phyloP scores from a whole-genome alignment of 2,113 vertebrate genomes.

The Brienomyrus brachyistius region DNA sequence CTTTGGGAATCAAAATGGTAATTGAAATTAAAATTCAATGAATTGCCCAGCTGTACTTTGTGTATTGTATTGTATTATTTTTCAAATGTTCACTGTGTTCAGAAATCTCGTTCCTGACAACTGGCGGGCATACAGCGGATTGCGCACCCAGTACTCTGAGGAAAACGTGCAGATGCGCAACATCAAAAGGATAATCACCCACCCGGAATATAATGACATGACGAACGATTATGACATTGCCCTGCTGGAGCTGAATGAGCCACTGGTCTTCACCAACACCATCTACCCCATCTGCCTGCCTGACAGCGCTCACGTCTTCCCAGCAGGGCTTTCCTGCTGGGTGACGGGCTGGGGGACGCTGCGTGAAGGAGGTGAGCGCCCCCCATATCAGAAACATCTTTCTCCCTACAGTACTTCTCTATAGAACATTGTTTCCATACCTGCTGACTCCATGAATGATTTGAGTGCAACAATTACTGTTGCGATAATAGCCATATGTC shows the following conservation, averaged over 20 bases:
- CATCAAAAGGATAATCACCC: constrained; percentile 54
- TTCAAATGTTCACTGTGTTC: constrained; percentile 9
- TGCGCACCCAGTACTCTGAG: constrained; percentile 65
- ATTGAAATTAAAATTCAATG: neutral
- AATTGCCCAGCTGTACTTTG: neutral
- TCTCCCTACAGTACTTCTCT: neutral
- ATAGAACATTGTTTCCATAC: neutral
- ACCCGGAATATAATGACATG: constrained; percentile 54
- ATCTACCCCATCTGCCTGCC: constrained; percentile 68
- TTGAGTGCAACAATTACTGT: neutral
- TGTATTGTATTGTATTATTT: neutral
- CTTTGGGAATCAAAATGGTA: neutral
- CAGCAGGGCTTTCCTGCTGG: constrained; percentile 59
- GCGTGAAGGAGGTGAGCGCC: constrained; percentile 57
- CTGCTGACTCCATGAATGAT: neutral
- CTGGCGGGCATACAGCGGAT: constrained; percentile 79
- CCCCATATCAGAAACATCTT: neutral
- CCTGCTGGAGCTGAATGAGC: constrained; percentile 59
- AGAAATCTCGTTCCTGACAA: constrained; percentile 57
- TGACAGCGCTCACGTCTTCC: constrained; percentile 56
- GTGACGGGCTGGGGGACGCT: constrained; percentile 65
- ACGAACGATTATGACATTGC: constrained; percentile 65
- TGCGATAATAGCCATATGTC: neutral
- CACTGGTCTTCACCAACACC: constrained; percentile 57
- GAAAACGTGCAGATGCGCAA: neutral